Evolutionary conservation across 2,888 invertebrate species (phyloP), one percentile per base, ranked within the genome.

Genomic region (Aporophyla lueneburgensis): DNA sequence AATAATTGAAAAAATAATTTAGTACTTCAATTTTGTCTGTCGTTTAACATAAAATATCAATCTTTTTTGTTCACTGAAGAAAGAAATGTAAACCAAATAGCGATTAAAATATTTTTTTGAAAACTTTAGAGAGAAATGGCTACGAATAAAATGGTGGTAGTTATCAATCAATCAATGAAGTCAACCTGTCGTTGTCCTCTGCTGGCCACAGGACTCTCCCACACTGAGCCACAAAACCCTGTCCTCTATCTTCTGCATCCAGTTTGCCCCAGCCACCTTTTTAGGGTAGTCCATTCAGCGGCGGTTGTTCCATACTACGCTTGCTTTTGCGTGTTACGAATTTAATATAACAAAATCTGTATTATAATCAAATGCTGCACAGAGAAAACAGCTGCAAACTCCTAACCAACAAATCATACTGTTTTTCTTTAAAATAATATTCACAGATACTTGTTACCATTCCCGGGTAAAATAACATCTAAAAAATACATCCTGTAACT

Each of bases 401-500:
- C 21, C 14, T 5, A 33, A 53, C 21, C 43, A 74, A 21, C 9
- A 24, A 75, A 75, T 51, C 54, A 43, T 9, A 43, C 16, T 51
- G 43, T 81, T 81, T 67, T 24, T 56, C 33, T 56, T 75, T 16
- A 78, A 62, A 75, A 75, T 62, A 75, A 75, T 67, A 67, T 67
- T 62, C 66, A 53, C n/a, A 53, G 56, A 33, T 24, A 56, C 43
- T 78, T 46, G 61, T 46, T 62, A 75, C 58, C 46, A 58, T 81
- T 58, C 6, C 21, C 6, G 10, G 10, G 14, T 56, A 46, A 63
- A 81, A 76, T 43, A 63, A 81, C 46, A 81, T 53, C 40, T 46
- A 49, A 75, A 81, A 78, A 74, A 85, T 73, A 85, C 62, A 71
- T 21, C 14, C 12, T 24, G 9, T 74, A 78, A 58, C 53, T 73